These are phyloP conservation scores for Malacoctenus gilli DNA, from an alignment of 2,797 vertebrate genomes.

Conservation along the genomic window DNA sequence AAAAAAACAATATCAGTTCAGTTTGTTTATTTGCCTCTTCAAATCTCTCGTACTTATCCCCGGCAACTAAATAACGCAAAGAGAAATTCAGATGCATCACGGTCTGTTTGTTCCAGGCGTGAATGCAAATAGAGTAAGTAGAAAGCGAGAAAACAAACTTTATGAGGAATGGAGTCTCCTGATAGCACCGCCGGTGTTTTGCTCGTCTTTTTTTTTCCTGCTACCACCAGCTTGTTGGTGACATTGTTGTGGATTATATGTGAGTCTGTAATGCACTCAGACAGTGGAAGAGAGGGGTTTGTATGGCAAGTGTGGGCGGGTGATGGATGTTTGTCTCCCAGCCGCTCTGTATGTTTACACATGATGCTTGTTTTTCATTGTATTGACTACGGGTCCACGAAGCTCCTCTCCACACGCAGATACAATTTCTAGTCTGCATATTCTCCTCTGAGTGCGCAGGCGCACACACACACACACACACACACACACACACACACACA, in stretches of 20 bases:
- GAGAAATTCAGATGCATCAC: background rate
- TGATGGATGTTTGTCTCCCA: conserved; percentile 53
- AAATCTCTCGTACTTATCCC: conserved; percentile 7
- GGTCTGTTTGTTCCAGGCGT: background rate
- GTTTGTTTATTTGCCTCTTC: conserved; percentile 12
- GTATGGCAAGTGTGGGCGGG: conserved; percentile 26
- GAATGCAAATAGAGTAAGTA: background rate
- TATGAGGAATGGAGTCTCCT: background rate
- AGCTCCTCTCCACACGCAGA: conserved; percentile 16
- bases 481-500: background rate
- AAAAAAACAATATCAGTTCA: conserved; percentile 2
- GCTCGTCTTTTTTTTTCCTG: background rate
- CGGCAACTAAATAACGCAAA: conserved; percentile 2
- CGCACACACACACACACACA: background rate
- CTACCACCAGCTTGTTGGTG: conserved; percentile 16
- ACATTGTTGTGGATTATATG: conserved; percentile 20
- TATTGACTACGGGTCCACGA: conserved; percentile 5
- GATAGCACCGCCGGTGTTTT: background rate
- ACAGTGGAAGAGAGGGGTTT: conserved; percentile 18
- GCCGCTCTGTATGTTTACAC: conserved; percentile 36
- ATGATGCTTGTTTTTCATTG: conserved; percentile 23
- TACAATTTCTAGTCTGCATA: conserved; percentile 27
- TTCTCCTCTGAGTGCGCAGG: conserved; percentile 6
- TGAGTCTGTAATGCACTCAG: conserved; percentile 8
- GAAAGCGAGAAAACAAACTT: background rate